Conservation (phyloP, 2,888 invertebrate species). For the Macaria liturata region DNA sequence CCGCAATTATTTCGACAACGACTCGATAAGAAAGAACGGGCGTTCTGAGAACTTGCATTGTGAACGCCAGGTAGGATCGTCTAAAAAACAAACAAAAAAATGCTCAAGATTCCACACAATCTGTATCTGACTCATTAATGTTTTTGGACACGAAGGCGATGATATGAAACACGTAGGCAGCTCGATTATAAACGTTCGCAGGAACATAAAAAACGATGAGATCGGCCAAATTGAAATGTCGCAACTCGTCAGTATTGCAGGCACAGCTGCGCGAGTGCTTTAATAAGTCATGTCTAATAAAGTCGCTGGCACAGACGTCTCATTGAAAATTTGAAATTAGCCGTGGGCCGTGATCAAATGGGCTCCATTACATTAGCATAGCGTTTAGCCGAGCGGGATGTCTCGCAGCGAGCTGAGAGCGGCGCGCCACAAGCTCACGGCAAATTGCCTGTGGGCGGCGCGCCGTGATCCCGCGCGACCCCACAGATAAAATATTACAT, state of each 20-base stretch:
- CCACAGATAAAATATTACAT: slow-evolving; percentile 71
- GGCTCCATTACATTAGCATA: slow-evolving; percentile 80
- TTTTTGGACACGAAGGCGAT: slow-evolving; percentile 26
- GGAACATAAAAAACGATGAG: slow-evolving; percentile 23
- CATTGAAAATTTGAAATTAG: slow-evolving; percentile 77
- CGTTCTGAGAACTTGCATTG: slow-evolving; percentile 52
- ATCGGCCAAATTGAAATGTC: slow-evolving; percentile 31
- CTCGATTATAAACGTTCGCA: slow-evolving; percentile 21
- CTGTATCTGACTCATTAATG: slow-evolving; percentile 34
- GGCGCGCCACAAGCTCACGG: slow-evolving; percentile 62
- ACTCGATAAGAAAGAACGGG: slow-evolving; percentile 38
- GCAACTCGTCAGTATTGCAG: slow-evolving; percentile 33
- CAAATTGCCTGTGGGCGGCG: slow-evolving; percentile 78
- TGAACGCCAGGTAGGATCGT: slow-evolving; percentile 36
- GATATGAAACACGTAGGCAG: slow-evolving; percentile 25
- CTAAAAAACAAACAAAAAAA: slow-evolving; percentile 30
- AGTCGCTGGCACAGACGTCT: slow-evolving; percentile 67
- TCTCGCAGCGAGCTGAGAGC: slow-evolving; percentile 52
- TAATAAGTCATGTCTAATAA: slow-evolving; percentile 60
- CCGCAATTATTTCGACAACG: slow-evolving; percentile 47
- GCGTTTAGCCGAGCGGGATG: slow-evolving; percentile 72
- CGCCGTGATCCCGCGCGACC: slow-evolving; percentile 72
- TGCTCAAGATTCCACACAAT: slow-evolving; percentile 28
- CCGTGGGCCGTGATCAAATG: slow-evolving; percentile 78
- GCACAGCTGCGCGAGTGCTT: slow-evolving; percentile 33